A percentile compares a stretch with the other conserved stretches of the same genome.
Evolutionary conservation across 2,113 vertebrate species (phyloP).

Genomic region (Daubentonia madagascariensis): DNA sequence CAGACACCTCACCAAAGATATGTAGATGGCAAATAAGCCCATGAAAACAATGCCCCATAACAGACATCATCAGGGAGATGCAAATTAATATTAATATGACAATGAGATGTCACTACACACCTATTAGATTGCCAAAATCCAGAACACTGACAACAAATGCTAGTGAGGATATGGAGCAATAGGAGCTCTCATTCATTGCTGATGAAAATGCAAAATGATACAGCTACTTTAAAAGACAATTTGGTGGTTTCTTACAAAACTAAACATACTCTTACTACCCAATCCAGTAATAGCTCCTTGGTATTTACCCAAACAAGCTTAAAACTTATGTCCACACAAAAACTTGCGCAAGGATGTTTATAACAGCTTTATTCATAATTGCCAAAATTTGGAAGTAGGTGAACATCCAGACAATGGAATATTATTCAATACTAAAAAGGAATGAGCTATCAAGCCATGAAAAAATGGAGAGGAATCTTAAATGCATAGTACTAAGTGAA

Average conservation of each 20-base stretch:
- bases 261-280: neutral
- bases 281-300: neutral
- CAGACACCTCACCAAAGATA: neutral
- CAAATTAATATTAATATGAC: neutral
- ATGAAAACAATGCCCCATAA: neutral
- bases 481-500: neutral
- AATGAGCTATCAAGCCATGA: neutral
- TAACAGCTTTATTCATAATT: too few species aligned
- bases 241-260: neutral
- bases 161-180: neutral
- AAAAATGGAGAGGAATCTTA: neutral
- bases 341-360: too few species aligned
- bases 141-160: neutral
- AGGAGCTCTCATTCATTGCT: neutral
- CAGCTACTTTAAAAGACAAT: neutral
- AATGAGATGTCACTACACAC: neutral
- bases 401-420: neutral
- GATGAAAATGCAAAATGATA: neutral
- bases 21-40: neutral
- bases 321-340: neutral
- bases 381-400: neutral
- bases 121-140: neutral
- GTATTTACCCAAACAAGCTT: neutral
- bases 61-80: neutral
- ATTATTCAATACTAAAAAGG: neutral